Evolutionary conservation across 1,140 invertebrate species (phyloP).

Genomic region (Lanistes nyassanus): DNA sequence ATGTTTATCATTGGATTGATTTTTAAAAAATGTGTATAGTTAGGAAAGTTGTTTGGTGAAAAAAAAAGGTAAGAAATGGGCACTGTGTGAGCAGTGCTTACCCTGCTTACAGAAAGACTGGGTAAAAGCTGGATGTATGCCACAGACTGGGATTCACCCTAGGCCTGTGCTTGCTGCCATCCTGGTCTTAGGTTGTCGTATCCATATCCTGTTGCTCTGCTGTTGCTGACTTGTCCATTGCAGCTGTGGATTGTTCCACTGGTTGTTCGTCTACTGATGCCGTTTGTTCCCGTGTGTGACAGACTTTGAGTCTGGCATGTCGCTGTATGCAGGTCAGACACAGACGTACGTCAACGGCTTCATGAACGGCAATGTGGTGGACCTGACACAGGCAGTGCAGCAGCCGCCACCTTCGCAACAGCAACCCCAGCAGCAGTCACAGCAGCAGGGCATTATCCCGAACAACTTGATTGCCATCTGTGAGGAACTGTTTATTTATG

Average conservation of each 20-base stretch:
- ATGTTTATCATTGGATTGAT: too few species aligned
- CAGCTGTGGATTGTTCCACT: background rate
- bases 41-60: too few species aligned
- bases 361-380: conserved; percentile 48
- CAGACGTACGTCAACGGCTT: conserved; percentile 44
- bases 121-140: too few species aligned
- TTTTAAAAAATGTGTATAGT: too few species aligned
- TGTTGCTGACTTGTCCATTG: too few species aligned
- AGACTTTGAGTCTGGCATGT: conserved; percentile 19
- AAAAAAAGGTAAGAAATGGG: too few species aligned
- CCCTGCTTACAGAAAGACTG: too few species aligned
- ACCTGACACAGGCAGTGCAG: conserved; percentile 39
- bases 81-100: too few species aligned
- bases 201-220: too few species aligned
- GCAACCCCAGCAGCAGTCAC: conserved; percentile 35
- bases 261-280: background rate
- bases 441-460: conserved; percentile 57
- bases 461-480: conserved; percentile 62
- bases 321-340: conserved; percentile 37
- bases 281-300: conserved; percentile 1
- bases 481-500: conserved; percentile 35
- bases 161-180: too few species aligned
- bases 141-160: too few species aligned
- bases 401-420: conserved; percentile 54
- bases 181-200: too few species aligned